A percentile compares a stretch with the other conserved stretches of the same genome.
Conservation (phyloP, 2,888 invertebrate species). For the Synanthedon vespiformis region DNA sequence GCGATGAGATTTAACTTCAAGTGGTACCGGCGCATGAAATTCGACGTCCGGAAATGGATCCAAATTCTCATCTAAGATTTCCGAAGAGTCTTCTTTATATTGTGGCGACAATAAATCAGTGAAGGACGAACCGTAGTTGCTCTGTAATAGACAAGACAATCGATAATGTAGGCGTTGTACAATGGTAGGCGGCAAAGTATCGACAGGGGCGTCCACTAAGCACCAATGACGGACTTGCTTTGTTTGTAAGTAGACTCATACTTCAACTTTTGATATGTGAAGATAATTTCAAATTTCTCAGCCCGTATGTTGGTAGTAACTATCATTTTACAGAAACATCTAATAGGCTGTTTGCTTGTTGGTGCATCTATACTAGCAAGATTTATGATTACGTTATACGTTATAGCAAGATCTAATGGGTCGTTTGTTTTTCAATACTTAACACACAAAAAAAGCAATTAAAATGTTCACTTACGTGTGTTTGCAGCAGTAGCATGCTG, state of each 20-base stretch:
- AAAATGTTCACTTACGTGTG: constrained; percentile 76
- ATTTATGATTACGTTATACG: no score
- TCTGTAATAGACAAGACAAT: constrained; percentile 70
- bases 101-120: constrained; percentile 82
- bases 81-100: constrained; percentile 78
- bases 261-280: background rate
- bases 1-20: constrained; percentile 53
- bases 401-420: no score
- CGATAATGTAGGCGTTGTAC: constrained; percentile 50
- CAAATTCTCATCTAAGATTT: constrained; percentile 78
- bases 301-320: no score
- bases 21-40: constrained; percentile 57
- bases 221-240: constrained; percentile 43
- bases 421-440: no score
- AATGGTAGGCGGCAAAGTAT: constrained; percentile 46
- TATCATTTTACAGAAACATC: no score
- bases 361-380: no score
- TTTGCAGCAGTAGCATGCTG: constrained; percentile 95
- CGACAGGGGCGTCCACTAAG: constrained; percentile 42
- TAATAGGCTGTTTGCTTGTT: no score
- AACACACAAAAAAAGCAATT: no score
- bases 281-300: no score
- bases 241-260: constrained; percentile 1
- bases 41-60: constrained; percentile 81
- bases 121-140: constrained; percentile 83